Evolutionary conservation across 2,888 invertebrate species (phyloP).

Genomic region (Drosophila pseudotalamancana): DNA sequence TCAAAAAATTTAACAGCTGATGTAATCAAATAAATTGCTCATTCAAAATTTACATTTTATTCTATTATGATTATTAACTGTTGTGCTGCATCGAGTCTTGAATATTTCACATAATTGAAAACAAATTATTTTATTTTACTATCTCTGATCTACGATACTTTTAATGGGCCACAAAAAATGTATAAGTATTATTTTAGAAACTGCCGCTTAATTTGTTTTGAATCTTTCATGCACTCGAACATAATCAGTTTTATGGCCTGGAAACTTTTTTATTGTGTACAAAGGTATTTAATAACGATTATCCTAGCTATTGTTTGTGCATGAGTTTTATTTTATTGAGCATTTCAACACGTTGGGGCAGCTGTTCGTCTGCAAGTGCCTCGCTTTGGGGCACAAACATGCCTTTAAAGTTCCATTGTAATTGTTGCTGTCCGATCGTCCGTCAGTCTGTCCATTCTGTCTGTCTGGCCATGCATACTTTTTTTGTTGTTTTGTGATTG

Average conservation of each 20-base stretch:
- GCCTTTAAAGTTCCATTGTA: conserved; percentile 32
- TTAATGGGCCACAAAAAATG: too few species aligned
- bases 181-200: too few species aligned
- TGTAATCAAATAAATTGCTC: background rate
- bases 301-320: background rate
- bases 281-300: background rate
- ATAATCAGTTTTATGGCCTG: background rate
- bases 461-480: conserved; percentile 21
- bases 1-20: background rate
- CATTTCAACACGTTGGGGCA: background rate
- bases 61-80: background rate
- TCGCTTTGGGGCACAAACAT: conserved; percentile 19
- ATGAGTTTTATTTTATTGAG: conserved; percentile 7
- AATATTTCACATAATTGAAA: background rate
- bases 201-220: too few species aligned
- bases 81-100: too few species aligned
- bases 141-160: too few species aligned
- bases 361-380: conserved; percentile 4
- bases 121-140: background rate
- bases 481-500: conserved; percentile 55
- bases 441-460: conserved; percentile 8
- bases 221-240: background rate
- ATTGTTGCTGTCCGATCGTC: conserved; percentile 23
- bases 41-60: background rate
- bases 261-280: background rate